Percentiles rank a stretch among this genome's conserved stretches.
Conservation (phyloP, 2,113 vertebrate genomes). For the Aspidoscelis tigris region DNA sequence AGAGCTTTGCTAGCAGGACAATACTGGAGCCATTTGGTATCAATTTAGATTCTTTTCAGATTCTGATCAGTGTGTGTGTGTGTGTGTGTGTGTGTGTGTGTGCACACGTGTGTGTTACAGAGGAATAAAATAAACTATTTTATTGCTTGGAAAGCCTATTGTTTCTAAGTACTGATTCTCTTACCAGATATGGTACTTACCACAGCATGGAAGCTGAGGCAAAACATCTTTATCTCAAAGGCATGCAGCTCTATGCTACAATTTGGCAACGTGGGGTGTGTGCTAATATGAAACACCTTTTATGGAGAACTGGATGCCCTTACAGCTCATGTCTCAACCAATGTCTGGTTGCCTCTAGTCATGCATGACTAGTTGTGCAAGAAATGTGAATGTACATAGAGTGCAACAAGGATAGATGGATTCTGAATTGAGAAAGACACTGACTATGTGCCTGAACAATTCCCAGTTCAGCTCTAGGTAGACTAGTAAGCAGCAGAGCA, state of each 20-base stretch:
- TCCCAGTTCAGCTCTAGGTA: neutral
- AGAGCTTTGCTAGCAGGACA: conserved; percentile 61
- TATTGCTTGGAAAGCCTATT: conserved; percentile 52
- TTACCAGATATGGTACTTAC: conserved; percentile 78
- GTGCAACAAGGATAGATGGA: neutral
- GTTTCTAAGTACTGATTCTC: conserved; percentile 74
- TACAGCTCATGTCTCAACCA: conserved; percentile 54
- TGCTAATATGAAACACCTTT: conserved; percentile 68
- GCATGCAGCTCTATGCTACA: conserved; percentile 73
- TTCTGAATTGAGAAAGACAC: neutral
- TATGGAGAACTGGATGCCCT: conserved; percentile 49
- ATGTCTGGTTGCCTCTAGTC: neutral
- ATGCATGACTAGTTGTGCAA: neutral
- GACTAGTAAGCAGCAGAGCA: too few relatives aligned
- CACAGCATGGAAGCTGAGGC: conserved; percentile 73
- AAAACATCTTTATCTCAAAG: conserved; percentile 72
- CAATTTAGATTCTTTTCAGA: conserved; percentile 49
- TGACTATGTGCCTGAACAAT: neutral
- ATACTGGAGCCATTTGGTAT: conserved; percentile 57
- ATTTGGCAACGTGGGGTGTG: conserved; percentile 68
- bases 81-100: too few relatives aligned
- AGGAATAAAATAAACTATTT: conserved; percentile 69
- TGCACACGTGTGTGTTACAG: conserved; percentile 19
- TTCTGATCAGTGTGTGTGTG: conserved; percentile 31
- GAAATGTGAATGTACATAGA: neutral